These are phyloP conservation scores for Amphimallon solstitiale DNA, from an alignment of 2,888 invertebrate species.

Conservation along the genomic window DNA sequence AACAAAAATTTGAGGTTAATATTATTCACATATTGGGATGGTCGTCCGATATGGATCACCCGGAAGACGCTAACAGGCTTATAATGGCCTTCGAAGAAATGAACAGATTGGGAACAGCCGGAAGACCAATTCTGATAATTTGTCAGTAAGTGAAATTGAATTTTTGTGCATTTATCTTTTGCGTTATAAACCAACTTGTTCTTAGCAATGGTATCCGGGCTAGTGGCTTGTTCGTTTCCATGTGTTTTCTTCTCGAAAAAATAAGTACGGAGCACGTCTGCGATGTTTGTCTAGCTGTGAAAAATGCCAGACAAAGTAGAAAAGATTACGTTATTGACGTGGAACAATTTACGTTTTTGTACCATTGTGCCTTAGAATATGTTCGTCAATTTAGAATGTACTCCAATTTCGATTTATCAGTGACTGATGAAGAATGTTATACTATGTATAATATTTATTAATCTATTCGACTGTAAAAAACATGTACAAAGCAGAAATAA, in stretches of 20 bases:
- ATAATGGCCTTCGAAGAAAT: conserved; percentile 58
- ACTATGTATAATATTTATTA: no score
- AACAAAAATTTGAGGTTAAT: not conserved
- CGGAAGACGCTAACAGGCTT: conserved; percentile 53
- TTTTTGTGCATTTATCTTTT: not conserved
- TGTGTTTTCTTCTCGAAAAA: conserved; percentile 64
- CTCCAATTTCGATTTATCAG: conserved; percentile 12
- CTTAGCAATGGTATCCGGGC: conserved; percentile 64
- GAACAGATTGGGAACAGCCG: conserved; percentile 54
- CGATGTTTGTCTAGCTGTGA: conserved; percentile 64
- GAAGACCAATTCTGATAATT: conserved; percentile 56
- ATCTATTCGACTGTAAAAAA: no score
- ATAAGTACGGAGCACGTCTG: conserved; percentile 65
- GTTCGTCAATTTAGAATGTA: conserved; percentile 19
- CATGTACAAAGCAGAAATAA: no score
- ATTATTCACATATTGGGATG: conserved; percentile 52
- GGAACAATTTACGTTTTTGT: conserved; percentile 44
- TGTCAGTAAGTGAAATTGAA: conserved; percentile 60
- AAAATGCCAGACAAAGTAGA: conserved; percentile 62
- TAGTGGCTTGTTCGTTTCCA: conserved; percentile 63
- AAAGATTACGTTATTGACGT: conserved; percentile 59
- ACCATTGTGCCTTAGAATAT: conserved; percentile 17
- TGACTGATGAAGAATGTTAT: no score
- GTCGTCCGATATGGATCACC: conserved; percentile 48
- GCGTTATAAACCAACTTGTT: conserved; percentile 37